Evolutionary conservation across 2,113 vertebrate genomes (phyloP).

Genomic region (Galemys pyrenaicus): DNA sequence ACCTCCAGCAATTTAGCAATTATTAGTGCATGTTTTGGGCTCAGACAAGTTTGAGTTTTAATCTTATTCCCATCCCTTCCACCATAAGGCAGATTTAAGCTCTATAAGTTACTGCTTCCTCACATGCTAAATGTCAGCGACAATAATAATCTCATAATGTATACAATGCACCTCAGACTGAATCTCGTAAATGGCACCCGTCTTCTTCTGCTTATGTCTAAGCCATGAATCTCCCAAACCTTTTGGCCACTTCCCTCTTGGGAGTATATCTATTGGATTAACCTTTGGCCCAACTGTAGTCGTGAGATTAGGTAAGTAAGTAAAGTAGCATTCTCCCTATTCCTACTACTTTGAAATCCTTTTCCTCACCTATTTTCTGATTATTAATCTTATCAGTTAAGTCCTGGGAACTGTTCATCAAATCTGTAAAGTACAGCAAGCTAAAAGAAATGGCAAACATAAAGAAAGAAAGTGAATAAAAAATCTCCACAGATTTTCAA

Average conservation of each 20-base stretch:
- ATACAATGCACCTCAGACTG: not conserved
- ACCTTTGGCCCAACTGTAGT: not conserved
- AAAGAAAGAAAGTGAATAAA: not conserved
- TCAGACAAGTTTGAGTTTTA: not conserved
- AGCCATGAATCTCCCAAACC: not conserved
- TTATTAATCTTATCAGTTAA: not conserved
- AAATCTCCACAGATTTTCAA: not conserved
- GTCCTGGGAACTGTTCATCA: not conserved
- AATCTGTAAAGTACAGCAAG: not conserved
- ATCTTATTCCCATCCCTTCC: not conserved
- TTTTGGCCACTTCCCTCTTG: not conserved
- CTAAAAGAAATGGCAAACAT: not conserved
- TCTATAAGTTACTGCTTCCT: not conserved
- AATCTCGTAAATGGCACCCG: not conserved
- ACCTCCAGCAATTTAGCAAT: not conserved
- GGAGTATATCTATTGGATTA: not conserved
- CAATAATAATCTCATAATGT: not conserved
- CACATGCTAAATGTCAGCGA: not conserved
- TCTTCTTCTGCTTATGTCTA: not conserved
- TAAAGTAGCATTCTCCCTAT: not conserved
- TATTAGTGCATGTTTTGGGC: not conserved
- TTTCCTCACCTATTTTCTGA: not conserved
- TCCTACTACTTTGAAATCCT: not conserved
- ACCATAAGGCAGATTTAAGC: not conserved
- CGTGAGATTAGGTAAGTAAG: not conserved